phyloP scores from a whole-genome alignment of 2,797 vertebrate genomes.

The Gallinago solitaria region DNA sequence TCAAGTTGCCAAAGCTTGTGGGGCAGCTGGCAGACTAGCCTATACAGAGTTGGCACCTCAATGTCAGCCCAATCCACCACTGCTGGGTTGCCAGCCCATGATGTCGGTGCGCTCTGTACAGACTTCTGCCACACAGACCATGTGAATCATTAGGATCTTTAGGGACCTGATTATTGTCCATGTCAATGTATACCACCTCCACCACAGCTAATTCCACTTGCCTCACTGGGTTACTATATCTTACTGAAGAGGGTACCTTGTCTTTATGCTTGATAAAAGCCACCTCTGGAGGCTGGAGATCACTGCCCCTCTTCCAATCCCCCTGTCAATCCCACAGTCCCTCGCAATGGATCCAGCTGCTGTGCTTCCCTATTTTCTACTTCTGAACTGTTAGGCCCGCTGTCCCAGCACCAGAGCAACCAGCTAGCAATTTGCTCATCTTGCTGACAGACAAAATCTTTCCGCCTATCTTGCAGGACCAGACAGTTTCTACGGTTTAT shows the following conservation, averaged over 20 bases:
- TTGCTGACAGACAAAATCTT: background rate
- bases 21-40: background rate
- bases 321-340: background rate
- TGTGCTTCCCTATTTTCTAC: background rate
- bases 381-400: background rate
- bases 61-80: background rate
- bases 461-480: background rate
- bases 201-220: background rate
- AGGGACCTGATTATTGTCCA: background rate
- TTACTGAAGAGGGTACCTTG: background rate
- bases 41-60: background rate
- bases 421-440: background rate
- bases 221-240: background rate
- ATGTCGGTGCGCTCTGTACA: fast-evolving
- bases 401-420: background rate
- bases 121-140: background rate
- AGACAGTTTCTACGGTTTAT: fast-evolving
- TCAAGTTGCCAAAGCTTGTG: background rate
- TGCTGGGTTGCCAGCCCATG: background rate
- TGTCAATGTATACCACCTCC: background rate
- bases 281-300: background rate
- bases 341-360: background rate
- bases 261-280: background rate
- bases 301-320: background rate
- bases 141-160: background rate